Evolutionary conservation across 2,888 invertebrate species (phyloP), one percentile per base, ranked within the genome.

Genomic region (Volucella bombylans): DNA sequence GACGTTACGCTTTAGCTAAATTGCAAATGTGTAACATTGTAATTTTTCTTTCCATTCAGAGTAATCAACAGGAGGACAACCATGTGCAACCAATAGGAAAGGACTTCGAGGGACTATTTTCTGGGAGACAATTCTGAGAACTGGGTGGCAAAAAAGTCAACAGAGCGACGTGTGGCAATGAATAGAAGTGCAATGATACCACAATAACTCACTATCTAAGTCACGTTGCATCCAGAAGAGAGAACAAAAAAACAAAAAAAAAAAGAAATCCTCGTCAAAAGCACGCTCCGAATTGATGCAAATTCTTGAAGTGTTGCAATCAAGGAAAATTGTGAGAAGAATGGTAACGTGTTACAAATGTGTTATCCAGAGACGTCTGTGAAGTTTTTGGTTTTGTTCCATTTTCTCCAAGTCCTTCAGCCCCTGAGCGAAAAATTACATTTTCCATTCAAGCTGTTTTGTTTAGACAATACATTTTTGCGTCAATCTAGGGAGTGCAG

Each of bases 281-380:
- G 31, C 79, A 79, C 79, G 82, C 69, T 79, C 73, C 68, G 73
- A 78, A 73, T 62, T 14, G 82, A 82, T 82, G 78, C 82, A 82
- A 79, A 82, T 82, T 82, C 64, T 79, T 82, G 68, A 82, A 82
- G 72, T 79, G 82, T 68, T 82, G 82, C 79, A 82, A 82, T 82
- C 79, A 82, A 64, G 79, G 49, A 50, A 59, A 43, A 4, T 45
- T 59, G 12, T 14, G 10, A 52, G 15, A n/a, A 38, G n/a, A 12
- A 54, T 31, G 52, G 1, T 12, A 43, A 38, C 38, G 2, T 49
- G 31, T 38, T 3, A 8, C 38, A 15, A 64, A 49, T 64, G 62
- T 49, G 14, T n/a, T 57, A 39, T 4, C n/a, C 31, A 54, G 2
- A 39, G 31, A 31, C 31, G 31, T 31, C 31, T 31, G 31, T 31